phyloP scores from a whole-genome alignment of 2,113 vertebrate species.

The Phrynosoma platyrhinos region DNA sequence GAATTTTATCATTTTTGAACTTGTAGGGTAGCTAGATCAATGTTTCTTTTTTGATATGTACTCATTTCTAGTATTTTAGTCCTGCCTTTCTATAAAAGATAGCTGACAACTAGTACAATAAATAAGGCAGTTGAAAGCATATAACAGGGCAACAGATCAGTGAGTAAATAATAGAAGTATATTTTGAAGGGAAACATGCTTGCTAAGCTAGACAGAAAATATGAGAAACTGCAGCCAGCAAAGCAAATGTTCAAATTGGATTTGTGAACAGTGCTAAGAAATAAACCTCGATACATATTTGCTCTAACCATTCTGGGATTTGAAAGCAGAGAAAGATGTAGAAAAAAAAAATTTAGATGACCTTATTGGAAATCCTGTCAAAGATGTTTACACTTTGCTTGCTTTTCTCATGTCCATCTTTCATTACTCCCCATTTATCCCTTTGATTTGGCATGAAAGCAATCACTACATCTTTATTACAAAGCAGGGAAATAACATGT shows the following conservation, averaged over 20 bases:
- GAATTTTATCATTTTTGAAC: not conserved
- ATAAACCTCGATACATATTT: not conserved
- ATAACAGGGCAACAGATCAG: not conserved
- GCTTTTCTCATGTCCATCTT: not conserved
- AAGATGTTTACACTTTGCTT: conserved; percentile 2
- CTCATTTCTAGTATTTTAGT: too few relatives aligned
- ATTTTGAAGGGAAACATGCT: not conserved
- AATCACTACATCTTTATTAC: conserved; percentile 70
- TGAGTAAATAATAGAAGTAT: not conserved
- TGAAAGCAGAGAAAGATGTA: not conserved
- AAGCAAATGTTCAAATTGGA: conserved; percentile 15
- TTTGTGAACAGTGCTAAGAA: not conserved
- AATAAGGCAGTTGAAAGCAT: not conserved
- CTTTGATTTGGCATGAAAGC: conserved; percentile 54
- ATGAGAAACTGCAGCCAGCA: not conserved
- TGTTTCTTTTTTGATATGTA: not conserved
- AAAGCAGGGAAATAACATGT: conserved; percentile 49
- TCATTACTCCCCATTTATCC: conserved; percentile 64
- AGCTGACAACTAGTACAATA: not conserved
- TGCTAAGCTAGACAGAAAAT: not conserved
- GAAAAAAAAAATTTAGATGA: not conserved
- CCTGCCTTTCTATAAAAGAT: not conserved
- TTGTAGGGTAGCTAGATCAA: not conserved
- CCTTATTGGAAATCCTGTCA: not conserved
- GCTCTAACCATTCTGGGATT: not conserved